These are phyloP conservation scores for Physocephala rufipes DNA, from an alignment of 2,888 invertebrate genomes.

Conservation along the genomic window DNA sequence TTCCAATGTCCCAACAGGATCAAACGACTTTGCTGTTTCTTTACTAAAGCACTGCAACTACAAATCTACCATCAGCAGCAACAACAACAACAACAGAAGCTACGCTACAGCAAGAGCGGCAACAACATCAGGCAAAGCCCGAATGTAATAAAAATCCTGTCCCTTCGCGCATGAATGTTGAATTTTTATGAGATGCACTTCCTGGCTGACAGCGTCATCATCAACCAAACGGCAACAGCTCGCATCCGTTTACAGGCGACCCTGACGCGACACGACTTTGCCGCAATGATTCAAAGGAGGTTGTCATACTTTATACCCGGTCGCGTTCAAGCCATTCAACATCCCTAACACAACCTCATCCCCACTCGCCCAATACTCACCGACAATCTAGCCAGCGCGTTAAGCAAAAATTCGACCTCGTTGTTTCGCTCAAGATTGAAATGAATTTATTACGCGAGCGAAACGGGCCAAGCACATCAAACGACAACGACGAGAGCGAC, in stretches of 20 bases:
- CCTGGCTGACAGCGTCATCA: constrained; percentile 10
- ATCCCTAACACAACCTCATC: background rate
- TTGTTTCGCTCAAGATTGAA: constrained; percentile 21
- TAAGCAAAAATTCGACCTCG: constrained; percentile 2
- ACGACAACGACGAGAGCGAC: constrained; percentile 25
- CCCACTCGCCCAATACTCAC: background rate
- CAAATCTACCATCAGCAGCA: background rate
- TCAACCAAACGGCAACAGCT: background rate
- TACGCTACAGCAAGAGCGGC: too few species aligned
- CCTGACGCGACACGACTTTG: background rate
- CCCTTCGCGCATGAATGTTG: constrained; percentile 27
- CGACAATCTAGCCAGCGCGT: background rate
- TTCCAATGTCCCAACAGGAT: background rate
- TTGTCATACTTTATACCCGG: too few species aligned
- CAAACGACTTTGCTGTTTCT: background rate
- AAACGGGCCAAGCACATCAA: constrained; percentile 29
- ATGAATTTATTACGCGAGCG: constrained; percentile 41
- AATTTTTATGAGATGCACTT: constrained; percentile 33
- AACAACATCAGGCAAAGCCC: too few species aligned
- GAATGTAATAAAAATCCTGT: constrained; percentile 27
- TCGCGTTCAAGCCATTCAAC: background rate
- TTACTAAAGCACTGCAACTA: too few species aligned
- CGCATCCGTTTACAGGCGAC: constrained; percentile 3
- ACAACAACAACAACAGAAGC: too few species aligned
- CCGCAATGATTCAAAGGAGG: background rate